Evolutionary conservation across 1,140 invertebrate genomes (phyloP).

Genomic region (Hormaphis cornu): DNA sequence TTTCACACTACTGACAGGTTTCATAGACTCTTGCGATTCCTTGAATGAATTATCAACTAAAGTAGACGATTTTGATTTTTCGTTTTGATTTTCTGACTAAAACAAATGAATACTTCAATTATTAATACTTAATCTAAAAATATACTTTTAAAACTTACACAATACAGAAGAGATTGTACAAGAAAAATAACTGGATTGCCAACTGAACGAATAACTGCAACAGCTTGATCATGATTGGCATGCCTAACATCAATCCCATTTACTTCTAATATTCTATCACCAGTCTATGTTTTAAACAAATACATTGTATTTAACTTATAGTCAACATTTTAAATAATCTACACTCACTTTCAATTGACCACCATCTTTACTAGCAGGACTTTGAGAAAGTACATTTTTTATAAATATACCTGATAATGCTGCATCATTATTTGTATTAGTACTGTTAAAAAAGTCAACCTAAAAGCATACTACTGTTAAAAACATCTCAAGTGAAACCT

Average conservation of each 20-base stretch:
- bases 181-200: slow-evolving; percentile 81
- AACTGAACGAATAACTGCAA: slow-evolving; percentile 89
- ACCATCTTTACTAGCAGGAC: slow-evolving; percentile 86
- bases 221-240: slow-evolving; percentile 86
- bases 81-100: not conserved
- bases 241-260: slow-evolving; percentile 81
- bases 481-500: not conserved
- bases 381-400: slow-evolving; percentile 88
- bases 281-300: slow-evolving; percentile 51
- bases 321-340: slow-evolving; percentile 30
- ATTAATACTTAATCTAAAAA: not conserved
- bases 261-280: slow-evolving; percentile 86
- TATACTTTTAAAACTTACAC: slow-evolving; percentile 50
- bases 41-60: not conserved
- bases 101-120: not conserved
- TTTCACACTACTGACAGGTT: slow-evolving; percentile 15
- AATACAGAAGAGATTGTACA: slow-evolving; percentile 80
- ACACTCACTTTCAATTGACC: slow-evolving; percentile 66
- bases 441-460: slow-evolving; percentile 51
- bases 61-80: not conserved
- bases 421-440: slow-evolving; percentile 41
- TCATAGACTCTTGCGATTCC: not conserved
- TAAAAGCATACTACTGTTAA: slow-evolving; percentile 39
- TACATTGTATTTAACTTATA: slow-evolving; percentile 11
- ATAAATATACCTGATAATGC: slow-evolving; percentile 91